Conservation (phyloP, 1,140 invertebrate genomes). For the Platyscapa corneri region DNA sequence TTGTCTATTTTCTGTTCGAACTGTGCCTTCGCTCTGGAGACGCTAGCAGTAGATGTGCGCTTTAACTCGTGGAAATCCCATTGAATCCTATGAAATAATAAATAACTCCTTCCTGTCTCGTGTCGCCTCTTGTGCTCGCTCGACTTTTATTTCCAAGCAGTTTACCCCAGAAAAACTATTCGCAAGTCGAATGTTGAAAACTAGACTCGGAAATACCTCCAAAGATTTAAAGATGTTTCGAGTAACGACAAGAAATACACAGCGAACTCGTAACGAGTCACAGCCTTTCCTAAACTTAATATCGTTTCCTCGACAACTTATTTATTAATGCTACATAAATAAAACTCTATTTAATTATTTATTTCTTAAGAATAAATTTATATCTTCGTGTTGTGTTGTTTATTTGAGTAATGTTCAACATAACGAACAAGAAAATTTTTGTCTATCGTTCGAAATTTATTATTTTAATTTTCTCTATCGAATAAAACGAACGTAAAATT, state of each 20-base stretch:
- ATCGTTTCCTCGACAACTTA: too few relatives aligned
- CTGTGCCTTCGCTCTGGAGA: neutral
- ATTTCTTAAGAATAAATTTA: too few relatives aligned
- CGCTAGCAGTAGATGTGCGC: neutral
- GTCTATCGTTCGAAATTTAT: too few relatives aligned
- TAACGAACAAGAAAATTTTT: too few relatives aligned
- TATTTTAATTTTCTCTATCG: too few relatives aligned
- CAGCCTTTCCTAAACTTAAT: too few relatives aligned
- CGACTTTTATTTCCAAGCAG: neutral
- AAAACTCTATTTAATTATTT: too few relatives aligned
- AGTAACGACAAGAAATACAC: neutral
- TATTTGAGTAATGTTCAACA: too few relatives aligned
- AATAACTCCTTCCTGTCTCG: conserved; percentile 12
- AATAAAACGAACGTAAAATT: too few relatives aligned
- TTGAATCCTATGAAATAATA: conserved; percentile 26
- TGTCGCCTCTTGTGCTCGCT: neutral
- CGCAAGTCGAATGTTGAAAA: neutral
- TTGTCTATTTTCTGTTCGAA: conserved; percentile 58
- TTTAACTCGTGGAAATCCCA: neutral
- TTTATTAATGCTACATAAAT: too few relatives aligned
- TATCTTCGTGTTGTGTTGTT: too few relatives aligned
- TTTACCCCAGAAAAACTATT: neutral
- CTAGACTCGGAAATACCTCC: neutral
- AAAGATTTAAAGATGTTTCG: neutral
- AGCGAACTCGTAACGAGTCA: too few relatives aligned